These are phyloP conservation scores for Turnix velox DNA, from an alignment of 2,113 vertebrate genomes.

Conservation along the genomic window DNA sequence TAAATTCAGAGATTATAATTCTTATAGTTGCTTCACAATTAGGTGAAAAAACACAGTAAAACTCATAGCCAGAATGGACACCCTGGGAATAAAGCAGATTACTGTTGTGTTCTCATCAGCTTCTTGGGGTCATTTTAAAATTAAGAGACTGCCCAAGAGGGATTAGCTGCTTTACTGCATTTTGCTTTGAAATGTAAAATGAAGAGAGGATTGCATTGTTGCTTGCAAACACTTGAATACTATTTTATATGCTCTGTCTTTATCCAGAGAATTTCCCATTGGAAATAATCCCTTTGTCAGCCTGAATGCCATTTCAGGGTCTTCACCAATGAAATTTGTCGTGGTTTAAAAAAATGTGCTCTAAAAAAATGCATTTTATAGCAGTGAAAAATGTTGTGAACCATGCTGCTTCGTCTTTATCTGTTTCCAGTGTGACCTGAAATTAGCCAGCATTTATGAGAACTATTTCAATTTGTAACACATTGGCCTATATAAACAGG, in stretches of 20 bases:
- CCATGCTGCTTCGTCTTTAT: not conserved
- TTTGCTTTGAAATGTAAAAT: not conserved
- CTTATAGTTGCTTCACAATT: not conserved
- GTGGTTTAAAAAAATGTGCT: no score
- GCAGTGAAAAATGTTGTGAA: not conserved
- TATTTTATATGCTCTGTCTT: not conserved
- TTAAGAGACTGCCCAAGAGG: not conserved
- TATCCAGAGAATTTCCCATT: not conserved
- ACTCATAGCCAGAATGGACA: not conserved
- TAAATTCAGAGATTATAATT: slow-evolving; percentile 18
- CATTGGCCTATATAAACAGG: not conserved
- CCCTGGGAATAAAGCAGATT: not conserved
- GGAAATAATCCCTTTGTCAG: not conserved
- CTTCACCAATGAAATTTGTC: not conserved
- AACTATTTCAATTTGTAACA: not conserved
- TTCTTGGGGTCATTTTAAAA: not conserved
- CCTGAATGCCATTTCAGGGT: not conserved
- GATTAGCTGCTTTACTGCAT: not conserved
- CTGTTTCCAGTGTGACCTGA: not conserved
- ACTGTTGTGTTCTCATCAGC: not conserved
- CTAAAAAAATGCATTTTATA: not conserved
- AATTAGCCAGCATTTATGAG: not conserved
- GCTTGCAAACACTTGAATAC: not conserved
- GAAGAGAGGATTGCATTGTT: not conserved
- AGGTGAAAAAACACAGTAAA: not conserved